Percentiles rank a stretch among this genome's conserved stretches.
Conservation (phyloP, 2,113 vertebrate genomes). For the Grammomys surdaster region DNA sequence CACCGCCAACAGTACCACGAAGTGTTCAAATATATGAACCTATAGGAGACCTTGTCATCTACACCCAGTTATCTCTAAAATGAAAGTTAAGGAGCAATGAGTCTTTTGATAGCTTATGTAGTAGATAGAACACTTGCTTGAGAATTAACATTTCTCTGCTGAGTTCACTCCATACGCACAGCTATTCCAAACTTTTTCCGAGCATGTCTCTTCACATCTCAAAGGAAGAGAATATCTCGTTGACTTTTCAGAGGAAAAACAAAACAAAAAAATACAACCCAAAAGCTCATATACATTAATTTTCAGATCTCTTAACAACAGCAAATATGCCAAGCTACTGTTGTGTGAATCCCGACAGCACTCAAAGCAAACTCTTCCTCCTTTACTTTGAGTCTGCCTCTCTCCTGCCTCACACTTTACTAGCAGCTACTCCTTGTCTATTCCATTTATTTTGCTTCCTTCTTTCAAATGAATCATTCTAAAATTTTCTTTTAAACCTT, state of each 20-base stretch:
- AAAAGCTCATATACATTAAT: not conserved
- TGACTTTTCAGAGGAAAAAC: not conserved
- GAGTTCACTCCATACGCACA: not conserved
- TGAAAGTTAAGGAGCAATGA: not conserved
- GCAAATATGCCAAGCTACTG: not conserved
- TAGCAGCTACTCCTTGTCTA: not conserved
- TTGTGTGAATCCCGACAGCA: not conserved
- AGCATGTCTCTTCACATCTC: not conserved
- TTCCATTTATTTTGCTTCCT: not conserved
- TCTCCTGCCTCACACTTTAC: not conserved
- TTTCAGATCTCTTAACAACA: not conserved
- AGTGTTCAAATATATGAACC: not conserved
- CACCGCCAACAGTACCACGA: too few species aligned
- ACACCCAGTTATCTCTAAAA: constrained; percentile 19
- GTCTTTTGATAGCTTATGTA: constrained; percentile 11
- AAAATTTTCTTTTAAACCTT: not conserved
- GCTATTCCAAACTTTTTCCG: constrained; percentile 25
- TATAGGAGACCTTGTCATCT: not conserved
- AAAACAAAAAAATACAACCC: not conserved
- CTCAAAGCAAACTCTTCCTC: not conserved
- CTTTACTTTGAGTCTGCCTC: not conserved
- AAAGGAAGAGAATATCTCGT: not conserved
- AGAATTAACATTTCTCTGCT: not conserved
- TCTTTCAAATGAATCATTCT: not conserved
- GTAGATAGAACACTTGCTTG: constrained; percentile 39